A percentile compares a stretch with the other conserved stretches of the same genome.
phyloP scores from a whole-genome alignment of 2,888 invertebrate genomes.

The Drosophila putrida region DNA sequence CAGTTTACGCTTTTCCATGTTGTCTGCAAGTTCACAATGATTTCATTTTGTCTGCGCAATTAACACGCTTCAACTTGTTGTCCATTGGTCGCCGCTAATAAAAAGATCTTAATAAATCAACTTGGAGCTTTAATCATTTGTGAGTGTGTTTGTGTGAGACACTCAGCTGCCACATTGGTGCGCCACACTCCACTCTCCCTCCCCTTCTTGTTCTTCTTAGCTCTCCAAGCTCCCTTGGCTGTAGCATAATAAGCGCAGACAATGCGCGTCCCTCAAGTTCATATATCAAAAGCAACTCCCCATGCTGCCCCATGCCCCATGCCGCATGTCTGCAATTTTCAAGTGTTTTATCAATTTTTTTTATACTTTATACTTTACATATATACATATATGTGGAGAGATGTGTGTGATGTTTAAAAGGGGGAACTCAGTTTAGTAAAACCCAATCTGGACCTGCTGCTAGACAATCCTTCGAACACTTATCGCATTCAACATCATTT shows the following conservation, averaged over 20 bases:
- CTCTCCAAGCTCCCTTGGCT: background rate
- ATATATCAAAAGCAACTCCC: conserved; percentile 69
- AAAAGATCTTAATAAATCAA: conserved; percentile 71
- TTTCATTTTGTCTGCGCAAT: conserved; percentile 23
- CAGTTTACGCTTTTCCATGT: background rate
- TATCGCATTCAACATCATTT: conserved; percentile 80
- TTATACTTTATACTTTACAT: conserved; percentile 7
- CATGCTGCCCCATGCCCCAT: conserved; percentile 9
- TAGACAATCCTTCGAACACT: conserved; percentile 76
- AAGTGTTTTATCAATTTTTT: conserved; percentile 56
- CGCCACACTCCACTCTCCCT: background rate
- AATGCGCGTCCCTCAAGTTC: conserved; percentile 72
- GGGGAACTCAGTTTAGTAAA: conserved; percentile 24
- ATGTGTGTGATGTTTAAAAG: background rate
- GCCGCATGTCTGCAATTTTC: conserved; percentile 71
- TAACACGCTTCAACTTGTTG: conserved; percentile 19
- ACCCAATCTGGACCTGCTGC: conserved; percentile 48
- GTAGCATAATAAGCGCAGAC: conserved; percentile 70
- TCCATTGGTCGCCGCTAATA: conserved; percentile 45
- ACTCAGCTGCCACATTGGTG: conserved; percentile 26
- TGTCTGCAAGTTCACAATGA: background rate
- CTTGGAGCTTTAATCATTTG: conserved; percentile 44
- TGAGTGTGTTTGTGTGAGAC: conserved; percentile 18
- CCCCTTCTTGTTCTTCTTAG: no score
- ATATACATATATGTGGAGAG: conserved; percentile 7